Conservation (phyloP, 2,888 invertebrate species). For the Ophraella communa region DNA sequence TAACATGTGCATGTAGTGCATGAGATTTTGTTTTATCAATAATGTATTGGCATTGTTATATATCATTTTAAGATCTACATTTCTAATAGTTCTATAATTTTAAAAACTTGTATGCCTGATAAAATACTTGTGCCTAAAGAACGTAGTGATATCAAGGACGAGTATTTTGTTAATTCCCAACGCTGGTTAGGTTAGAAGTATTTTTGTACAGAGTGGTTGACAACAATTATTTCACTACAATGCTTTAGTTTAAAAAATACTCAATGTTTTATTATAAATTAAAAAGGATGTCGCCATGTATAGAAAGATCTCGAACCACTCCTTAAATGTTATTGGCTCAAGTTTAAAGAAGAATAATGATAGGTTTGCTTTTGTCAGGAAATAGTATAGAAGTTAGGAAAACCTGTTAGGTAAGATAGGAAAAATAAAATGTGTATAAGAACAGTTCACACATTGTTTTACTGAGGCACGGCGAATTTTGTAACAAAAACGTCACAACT, state of each 20-base stretch:
- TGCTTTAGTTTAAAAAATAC: not conserved
- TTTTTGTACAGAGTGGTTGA: not conserved
- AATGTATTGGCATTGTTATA: too few relatives aligned
- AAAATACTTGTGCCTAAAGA: not conserved
- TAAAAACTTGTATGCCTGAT: not conserved
- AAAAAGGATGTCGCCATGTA: not conserved
- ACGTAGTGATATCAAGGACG: not conserved
- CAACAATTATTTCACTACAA: not conserved
- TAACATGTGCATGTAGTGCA: too few relatives aligned
- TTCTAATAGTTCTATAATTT: not conserved
- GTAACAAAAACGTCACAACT: not conserved
- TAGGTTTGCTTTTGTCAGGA: conserved; percentile 23
- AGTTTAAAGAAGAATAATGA: conserved; percentile 37
- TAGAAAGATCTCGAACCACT: conserved; percentile 2
- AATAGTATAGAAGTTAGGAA: conserved; percentile 25
- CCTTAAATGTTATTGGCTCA: conserved; percentile 49
- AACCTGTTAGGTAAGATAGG: conserved; percentile 53
- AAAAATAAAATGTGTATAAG: not conserved
- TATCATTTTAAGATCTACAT: too few relatives aligned
- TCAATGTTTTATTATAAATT: not conserved
- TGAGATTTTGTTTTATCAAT: too few relatives aligned
- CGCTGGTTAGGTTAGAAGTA: conserved; percentile 3
- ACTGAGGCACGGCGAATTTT: not conserved
- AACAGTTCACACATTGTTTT: not conserved
- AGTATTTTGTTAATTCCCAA: conserved; percentile 5